Evolutionary conservation across 1,140 invertebrate species (phyloP).

Genomic region (Amyelois transitella): DNA sequence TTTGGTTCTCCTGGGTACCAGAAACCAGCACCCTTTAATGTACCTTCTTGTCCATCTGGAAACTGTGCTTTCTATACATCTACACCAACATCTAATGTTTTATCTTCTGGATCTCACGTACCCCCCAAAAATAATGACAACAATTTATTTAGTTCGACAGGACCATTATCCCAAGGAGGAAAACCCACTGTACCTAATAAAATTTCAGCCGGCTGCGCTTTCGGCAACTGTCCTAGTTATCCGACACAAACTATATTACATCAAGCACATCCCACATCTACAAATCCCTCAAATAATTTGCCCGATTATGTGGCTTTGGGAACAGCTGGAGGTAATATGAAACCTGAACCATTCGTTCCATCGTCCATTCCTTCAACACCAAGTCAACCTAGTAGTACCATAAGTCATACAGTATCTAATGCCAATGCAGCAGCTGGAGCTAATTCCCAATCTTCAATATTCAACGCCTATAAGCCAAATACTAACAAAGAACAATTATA

Average conservation of each 20-base stretch:
- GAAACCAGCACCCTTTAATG: background rate
- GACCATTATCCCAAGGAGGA: background rate
- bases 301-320: background rate
- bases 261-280: background rate
- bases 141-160: background rate
- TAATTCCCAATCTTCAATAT: background rate
- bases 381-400: background rate
- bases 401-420: background rate
- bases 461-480: background rate
- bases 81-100: background rate
- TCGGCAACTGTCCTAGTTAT: slow-evolving; percentile 9
- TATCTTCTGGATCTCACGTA: background rate
- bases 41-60: background rate
- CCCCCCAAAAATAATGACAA: background rate
- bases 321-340: background rate
- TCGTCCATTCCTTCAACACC: background rate
- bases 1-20: background rate
- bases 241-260: background rate
- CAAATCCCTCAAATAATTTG: background rate
- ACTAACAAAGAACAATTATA: slow-evolving; percentile 13
- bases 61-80: background rate
- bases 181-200: slow-evolving; percentile 2
- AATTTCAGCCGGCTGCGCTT: slow-evolving; percentile 8
- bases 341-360: background rate
- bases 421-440: background rate